Conservation (phyloP, 2,797 vertebrate genomes). For the Amblyopsis hoosieri region DNA sequence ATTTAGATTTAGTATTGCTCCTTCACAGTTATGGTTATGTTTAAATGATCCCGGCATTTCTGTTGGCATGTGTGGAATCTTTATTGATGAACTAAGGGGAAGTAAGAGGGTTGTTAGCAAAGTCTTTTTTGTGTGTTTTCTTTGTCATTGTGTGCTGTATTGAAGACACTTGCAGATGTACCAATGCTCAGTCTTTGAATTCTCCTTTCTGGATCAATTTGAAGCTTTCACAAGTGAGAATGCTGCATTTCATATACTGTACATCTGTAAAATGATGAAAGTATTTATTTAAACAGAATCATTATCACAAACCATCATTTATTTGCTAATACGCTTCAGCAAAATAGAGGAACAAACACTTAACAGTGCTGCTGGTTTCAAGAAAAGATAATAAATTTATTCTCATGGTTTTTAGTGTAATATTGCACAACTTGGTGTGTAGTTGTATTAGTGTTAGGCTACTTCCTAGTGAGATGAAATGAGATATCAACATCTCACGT, state of each 20-base stretch:
- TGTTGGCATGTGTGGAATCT: constrained; percentile 25
- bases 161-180: constrained; percentile 26
- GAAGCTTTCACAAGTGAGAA: constrained; percentile 44
- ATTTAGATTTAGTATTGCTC: constrained; percentile 18
- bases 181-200: constrained; percentile 37
- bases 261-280: constrained; percentile 61
- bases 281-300: constrained; percentile 57
- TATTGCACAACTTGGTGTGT: constrained; percentile 63
- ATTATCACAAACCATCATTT: constrained; percentile 51
- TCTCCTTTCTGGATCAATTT: constrained; percentile 26
- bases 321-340: constrained; percentile 48
- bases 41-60: constrained; percentile 13
- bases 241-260: constrained; percentile 58
- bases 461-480: too few relatives aligned
- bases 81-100: constrained; percentile 16
- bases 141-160: constrained; percentile 15
- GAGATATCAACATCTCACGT: constrained; percentile 41
- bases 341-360: constrained; percentile 44
- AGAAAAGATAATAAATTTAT: constrained; percentile 59
- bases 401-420: constrained; percentile 42
- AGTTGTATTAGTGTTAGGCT: constrained; percentile 30
- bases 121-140: background rate
- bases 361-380: constrained; percentile 61
- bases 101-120: background rate
- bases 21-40: constrained; percentile 7